Conservation (phyloP, 53 echinoderm and acorn worm genomes). For the Pentamera pediparva region DNA sequence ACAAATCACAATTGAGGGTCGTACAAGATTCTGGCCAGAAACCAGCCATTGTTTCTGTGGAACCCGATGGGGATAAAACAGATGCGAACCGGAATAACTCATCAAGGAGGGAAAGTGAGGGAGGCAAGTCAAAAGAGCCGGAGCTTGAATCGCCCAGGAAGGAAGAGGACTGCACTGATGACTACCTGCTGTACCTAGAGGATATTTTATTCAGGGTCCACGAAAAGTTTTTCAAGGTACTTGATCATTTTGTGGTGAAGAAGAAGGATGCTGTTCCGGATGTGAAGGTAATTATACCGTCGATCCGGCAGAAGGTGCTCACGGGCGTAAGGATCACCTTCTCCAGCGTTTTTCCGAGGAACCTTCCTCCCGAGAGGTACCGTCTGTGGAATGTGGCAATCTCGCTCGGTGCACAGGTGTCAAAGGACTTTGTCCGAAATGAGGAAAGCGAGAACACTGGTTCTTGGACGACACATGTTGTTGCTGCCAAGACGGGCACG, state of each 20-base stretch:
- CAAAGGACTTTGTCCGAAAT: conserved; percentile 46
- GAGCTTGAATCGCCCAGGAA: not conserved
- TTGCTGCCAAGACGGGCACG: conserved; percentile 93
- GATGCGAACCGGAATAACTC: no score
- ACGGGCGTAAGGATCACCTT: conserved; percentile 69
- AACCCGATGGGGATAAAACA: no score
- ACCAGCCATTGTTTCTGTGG: no score
- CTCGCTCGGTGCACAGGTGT: conserved; percentile 72
- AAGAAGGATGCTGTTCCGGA: conserved; percentile 52
- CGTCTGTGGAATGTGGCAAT: conserved; percentile 87
- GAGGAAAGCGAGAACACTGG: conserved; percentile 48
- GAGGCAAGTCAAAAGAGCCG: not conserved
- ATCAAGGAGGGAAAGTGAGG: not conserved
- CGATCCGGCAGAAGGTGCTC: conserved; percentile 64
- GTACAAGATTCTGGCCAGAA: no score
- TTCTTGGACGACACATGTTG: conserved; percentile 86
- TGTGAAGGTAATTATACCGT: conserved; percentile 74
- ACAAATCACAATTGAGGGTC: no score
- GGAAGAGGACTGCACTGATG: conserved; percentile 50
- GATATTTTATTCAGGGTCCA: conserved; percentile 76
- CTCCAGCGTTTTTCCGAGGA: conserved; percentile 89
- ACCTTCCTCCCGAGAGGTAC: conserved; percentile 91
- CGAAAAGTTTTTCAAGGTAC: conserved; percentile 55
- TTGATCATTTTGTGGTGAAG: conserved; percentile 44
- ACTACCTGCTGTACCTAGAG: conserved; percentile 83